A percentile compares a stretch with the other conserved stretches of the same genome.
Conservation (phyloP, 2,797 vertebrate genomes). For the Myioborus miniatus region DNA sequence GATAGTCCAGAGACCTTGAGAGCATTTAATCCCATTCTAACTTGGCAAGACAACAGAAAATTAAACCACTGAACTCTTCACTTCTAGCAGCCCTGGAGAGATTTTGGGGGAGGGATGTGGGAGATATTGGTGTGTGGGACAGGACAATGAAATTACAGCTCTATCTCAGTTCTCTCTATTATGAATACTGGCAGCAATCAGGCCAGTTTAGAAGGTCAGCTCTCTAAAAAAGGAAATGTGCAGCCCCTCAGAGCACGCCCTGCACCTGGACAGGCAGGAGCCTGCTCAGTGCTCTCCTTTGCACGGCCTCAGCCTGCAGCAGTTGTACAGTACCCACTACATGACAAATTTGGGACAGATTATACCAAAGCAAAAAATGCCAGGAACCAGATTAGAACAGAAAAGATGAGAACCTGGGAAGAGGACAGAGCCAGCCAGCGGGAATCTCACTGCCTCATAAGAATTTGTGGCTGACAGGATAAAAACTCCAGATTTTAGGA, state of each 20-base stretch:
- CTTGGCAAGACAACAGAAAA: constrained; percentile 77
- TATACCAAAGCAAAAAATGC: rapidly evolving
- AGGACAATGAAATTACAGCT: neutral
- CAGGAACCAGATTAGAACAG: neutral
- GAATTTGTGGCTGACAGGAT: neutral
- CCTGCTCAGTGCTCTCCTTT: rapidly evolving
- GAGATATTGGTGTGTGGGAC: neutral
- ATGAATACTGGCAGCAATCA: neutral
- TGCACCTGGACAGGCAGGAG: neutral
- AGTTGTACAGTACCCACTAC: rapidly evolving
- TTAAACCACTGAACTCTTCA: constrained; percentile 56
- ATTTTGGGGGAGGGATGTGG: neutral
- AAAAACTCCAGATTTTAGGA: neutral
- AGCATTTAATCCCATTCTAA: constrained; percentile 78
- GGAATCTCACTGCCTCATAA: neutral
- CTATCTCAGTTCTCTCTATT: neutral
- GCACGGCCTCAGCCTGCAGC: rapidly evolving
- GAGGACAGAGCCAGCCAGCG: neutral
- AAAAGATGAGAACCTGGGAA: neutral
- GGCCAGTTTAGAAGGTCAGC: neutral
- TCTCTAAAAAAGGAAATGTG: neutral
- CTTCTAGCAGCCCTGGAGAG: neutral
- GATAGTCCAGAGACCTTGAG: constrained; percentile 82
- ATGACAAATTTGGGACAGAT: neutral
- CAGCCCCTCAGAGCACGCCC: neutral